These are phyloP conservation scores for Carollia perspicillata DNA, from an alignment of 2,113 vertebrate genomes.

Conservation along the genomic window DNA sequence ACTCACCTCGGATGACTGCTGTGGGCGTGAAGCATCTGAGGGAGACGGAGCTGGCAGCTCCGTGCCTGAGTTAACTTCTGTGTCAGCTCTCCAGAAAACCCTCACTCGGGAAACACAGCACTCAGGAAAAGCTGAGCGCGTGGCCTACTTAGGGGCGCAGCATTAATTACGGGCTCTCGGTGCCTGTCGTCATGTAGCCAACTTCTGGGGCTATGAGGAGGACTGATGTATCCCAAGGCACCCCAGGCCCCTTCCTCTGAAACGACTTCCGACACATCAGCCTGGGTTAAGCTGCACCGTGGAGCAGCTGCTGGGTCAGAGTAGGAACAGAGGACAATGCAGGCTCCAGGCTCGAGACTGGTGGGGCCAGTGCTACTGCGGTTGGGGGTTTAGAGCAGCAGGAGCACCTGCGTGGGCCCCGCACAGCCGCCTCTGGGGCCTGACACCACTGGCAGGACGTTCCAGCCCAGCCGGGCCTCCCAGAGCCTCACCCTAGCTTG, in stretches of 20 bases:
- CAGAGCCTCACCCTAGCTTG: background rate
- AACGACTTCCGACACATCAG: background rate
- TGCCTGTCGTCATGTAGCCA: background rate
- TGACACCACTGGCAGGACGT: background rate
- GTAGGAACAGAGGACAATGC: fast-evolving
- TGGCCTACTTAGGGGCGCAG: constrained; percentile 43
- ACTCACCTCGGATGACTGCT: background rate
- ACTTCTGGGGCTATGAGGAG: background rate
- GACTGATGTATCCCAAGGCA: background rate
- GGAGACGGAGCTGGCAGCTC: background rate
- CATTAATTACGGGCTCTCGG: constrained; percentile 32
- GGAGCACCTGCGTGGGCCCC: background rate
- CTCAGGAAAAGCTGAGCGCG: constrained; percentile 38
- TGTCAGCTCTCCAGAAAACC: constrained; percentile 43
- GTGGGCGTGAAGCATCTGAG: background rate
- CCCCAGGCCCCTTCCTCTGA: background rate
- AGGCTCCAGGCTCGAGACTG: background rate
- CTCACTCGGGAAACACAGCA: background rate
- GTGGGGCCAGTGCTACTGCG: fast-evolving
- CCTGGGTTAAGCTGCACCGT: fast-evolving
- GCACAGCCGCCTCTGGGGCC: background rate
- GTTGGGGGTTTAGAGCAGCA: background rate
- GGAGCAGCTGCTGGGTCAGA: background rate
- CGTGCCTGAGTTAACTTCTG: background rate
- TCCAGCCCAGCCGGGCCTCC: background rate